These are phyloP conservation scores for Typhlomys cinereus DNA, from an alignment of 2,113 vertebrate species.

Conservation along the genomic window DNA sequence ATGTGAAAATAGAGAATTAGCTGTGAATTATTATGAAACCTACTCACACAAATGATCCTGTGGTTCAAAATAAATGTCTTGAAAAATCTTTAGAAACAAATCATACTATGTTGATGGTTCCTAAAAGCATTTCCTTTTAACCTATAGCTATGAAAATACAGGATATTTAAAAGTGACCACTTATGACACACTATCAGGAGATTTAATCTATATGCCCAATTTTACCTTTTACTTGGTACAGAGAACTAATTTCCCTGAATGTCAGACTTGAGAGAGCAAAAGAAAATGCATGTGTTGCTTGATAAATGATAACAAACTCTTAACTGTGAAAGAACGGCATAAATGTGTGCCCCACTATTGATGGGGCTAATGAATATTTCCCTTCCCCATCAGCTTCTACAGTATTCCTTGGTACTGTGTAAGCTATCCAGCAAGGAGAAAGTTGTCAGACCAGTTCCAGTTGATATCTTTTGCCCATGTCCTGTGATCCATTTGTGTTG, in stretches of 20 bases:
- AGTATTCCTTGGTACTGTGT: too few species aligned
- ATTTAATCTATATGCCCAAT: background rate
- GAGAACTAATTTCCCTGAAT: background rate
- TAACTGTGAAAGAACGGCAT: background rate
- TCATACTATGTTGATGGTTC: background rate
- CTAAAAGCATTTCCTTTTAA: background rate
- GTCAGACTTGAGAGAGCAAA: background rate
- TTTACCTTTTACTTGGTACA: background rate
- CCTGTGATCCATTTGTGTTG: too few species aligned
- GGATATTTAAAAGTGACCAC: background rate
- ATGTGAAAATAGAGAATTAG: background rate
- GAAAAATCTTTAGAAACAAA: background rate
- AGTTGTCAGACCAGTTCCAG: too few species aligned
- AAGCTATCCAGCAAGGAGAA: too few species aligned
- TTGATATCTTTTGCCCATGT: too few species aligned
- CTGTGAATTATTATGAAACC: background rate
- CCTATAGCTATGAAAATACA: background rate
- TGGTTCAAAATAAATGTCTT: slow-evolving; percentile 9
- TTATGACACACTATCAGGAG: background rate
- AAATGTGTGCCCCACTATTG: background rate
- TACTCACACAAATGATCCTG: background rate
- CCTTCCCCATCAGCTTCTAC: too few species aligned
- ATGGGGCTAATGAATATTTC: too few species aligned
- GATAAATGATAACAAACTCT: background rate
- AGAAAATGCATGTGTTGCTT: background rate